phyloP scores from a whole-genome alignment of 2,113 vertebrate genomes.

The Misgurnus mizolepis region DNA sequence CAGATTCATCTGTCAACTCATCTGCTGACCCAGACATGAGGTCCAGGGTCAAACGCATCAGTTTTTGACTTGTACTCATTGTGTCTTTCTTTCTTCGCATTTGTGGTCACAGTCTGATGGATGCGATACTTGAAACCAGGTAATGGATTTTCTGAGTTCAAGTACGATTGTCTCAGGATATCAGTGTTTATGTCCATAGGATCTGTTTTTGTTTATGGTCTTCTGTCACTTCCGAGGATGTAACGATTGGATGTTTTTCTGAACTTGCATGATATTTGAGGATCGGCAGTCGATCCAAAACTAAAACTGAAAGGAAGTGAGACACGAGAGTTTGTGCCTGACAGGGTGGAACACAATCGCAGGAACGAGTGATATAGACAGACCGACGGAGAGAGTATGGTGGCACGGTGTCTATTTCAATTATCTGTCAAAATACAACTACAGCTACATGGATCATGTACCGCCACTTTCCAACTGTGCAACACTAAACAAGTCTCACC shows the following conservation, averaged over 20 bases:
- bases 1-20: slow-evolving; percentile 39
- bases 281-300: background rate
- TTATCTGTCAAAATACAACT: slow-evolving; percentile 32
- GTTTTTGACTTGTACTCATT: slow-evolving; percentile 45
- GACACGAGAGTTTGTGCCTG: background rate
- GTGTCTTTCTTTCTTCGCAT: slow-evolving; percentile 44
- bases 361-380: slow-evolving; percentile 3
- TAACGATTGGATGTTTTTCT: slow-evolving; percentile 7
- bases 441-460: slow-evolving; percentile 51
- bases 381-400: background rate
- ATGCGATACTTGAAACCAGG: slow-evolving; percentile 50
- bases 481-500: slow-evolving; percentile 44
- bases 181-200: background rate
- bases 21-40: slow-evolving; percentile 56
- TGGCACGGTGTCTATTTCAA: slow-evolving; percentile 16
- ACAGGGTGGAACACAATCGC: background rate
- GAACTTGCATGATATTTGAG: slow-evolving; percentile 9
- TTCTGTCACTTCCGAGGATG: background rate
- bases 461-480: slow-evolving; percentile 40
- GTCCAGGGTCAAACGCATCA: slow-evolving; percentile 62
- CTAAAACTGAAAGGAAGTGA: background rate
- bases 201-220: background rate
- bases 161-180: slow-evolving; percentile 17
- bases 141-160: slow-evolving; percentile 7
- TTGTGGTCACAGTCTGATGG: slow-evolving; percentile 25